phyloP scores from a whole-genome alignment of 2,797 vertebrate genomes.

The Helarctos malayanus region DNA sequence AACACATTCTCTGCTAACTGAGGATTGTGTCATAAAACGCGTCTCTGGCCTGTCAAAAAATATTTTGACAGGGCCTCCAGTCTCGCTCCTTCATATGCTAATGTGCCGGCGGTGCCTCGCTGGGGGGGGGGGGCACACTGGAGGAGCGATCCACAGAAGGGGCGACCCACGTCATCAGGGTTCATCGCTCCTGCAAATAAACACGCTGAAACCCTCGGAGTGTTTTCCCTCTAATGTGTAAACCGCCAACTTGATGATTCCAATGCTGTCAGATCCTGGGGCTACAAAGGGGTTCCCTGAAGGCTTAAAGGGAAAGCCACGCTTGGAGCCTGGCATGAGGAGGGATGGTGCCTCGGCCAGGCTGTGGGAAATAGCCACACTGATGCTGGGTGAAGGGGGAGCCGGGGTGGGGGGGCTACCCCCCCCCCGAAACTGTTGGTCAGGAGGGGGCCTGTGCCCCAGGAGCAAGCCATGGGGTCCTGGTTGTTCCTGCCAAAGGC shows the following conservation, averaged over 20 bases:
- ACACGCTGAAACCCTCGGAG: background rate
- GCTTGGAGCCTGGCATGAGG: background rate
- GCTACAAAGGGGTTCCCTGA: rapidly evolving
- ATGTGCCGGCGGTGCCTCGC: background rate
- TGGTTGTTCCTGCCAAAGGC: background rate
- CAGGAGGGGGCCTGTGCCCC: no score
- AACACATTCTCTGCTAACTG: conserved; percentile 9
- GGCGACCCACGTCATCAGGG: background rate
- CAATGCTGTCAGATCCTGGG: background rate
- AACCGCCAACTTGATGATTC: rapidly evolving
- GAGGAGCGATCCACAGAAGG: background rate
- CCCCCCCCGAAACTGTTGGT: rapidly evolving
- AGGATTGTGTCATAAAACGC: background rate
- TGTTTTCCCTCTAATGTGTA: background rate
- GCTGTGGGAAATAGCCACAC: rapidly evolving
- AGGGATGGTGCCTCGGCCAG: rapidly evolving
- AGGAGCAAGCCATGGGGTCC: rapidly evolving
- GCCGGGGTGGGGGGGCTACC: rapidly evolving
- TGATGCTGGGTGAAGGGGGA: background rate
- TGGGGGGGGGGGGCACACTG: background rate
- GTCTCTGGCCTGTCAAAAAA: conserved; percentile 30
- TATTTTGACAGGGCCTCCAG: conserved; percentile 65
- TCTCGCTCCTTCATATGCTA: background rate
- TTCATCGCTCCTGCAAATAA: background rate
- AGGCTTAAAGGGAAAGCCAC: background rate